These are phyloP conservation scores for Lagria hirta DNA, from an alignment of 2,888 invertebrate species.

Conservation along the genomic window DNA sequence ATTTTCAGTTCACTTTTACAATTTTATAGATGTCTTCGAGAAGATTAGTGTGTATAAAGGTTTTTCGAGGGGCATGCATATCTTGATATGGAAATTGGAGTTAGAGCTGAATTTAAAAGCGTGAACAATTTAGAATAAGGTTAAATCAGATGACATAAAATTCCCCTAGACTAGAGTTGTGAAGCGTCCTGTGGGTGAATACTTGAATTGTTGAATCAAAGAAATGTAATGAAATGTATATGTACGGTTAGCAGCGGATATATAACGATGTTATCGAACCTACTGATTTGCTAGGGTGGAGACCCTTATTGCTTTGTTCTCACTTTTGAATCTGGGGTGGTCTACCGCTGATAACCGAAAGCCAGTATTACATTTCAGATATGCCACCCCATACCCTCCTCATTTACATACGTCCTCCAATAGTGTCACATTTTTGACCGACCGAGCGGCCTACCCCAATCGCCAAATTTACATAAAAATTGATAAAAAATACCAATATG, in stretches of 20 bases:
- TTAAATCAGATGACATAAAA: conserved; percentile 24
- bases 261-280: conserved; percentile 54
- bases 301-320: conserved; percentile 55
- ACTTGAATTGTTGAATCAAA: conserved; percentile 33
- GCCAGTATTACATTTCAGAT: conserved; percentile 49
- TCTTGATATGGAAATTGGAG: conserved; percentile 23
- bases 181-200: conserved; percentile 27
- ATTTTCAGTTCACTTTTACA: no score
- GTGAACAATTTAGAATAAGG: conserved; percentile 27
- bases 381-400: conserved; percentile 39
- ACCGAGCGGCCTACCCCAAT: no score
- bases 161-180: conserved; percentile 16
- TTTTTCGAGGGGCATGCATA: conserved; percentile 6
- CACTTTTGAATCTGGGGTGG: conserved; percentile 55
- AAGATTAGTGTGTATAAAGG: conserved; percentile 13
- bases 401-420: conserved; percentile 44
- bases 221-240: conserved; percentile 39
- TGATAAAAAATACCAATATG: no score
- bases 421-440: conserved; percentile 21
- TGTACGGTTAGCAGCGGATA: conserved; percentile 44
- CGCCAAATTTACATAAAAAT: no score
- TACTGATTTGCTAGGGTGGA: conserved; percentile 54
- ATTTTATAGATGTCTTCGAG: no score
- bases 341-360: conserved; percentile 52
- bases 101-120: conserved; percentile 22